Evolutionary conservation across 2,797 vertebrate genomes (phyloP).

Genomic region (Rousettus madagascariensis): DNA sequence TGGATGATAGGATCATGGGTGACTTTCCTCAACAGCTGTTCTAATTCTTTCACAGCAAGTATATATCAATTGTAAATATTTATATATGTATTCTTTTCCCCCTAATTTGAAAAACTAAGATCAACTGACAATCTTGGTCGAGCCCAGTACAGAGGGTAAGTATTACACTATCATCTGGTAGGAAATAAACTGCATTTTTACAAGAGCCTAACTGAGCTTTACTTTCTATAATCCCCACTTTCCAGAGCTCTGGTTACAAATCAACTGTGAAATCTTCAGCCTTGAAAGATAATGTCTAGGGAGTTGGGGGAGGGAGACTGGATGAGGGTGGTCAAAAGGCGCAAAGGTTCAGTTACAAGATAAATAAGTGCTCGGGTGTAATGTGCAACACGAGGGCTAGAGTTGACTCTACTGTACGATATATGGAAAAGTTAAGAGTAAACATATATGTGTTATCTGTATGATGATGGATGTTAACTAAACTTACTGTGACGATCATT

Average conservation of each 20-base stretch:
- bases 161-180: neutral
- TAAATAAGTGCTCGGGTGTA: neutral
- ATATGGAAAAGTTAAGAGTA: neutral
- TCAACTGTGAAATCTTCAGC: neutral
- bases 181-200: neutral
- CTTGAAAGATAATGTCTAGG: neutral
- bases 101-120: neutral
- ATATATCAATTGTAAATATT: neutral
- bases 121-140: neutral
- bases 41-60: neutral
- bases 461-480: neutral
- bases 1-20: too few relatives aligned
- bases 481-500: neutral
- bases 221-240: neutral
- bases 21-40: neutral
- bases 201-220: neutral
- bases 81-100: neutral
- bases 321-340: neutral
- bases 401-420: too few relatives aligned
- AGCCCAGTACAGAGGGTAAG: neutral
- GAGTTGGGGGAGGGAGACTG: neutral
- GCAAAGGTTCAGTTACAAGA: neutral
- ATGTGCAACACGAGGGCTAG: neutral
- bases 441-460: too few relatives aligned
- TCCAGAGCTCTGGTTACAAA: neutral